These are phyloP conservation scores for Stichopus chloronotus DNA, from an alignment of 35 echinoderm and acorn worm species.

Conservation along the genomic window DNA sequence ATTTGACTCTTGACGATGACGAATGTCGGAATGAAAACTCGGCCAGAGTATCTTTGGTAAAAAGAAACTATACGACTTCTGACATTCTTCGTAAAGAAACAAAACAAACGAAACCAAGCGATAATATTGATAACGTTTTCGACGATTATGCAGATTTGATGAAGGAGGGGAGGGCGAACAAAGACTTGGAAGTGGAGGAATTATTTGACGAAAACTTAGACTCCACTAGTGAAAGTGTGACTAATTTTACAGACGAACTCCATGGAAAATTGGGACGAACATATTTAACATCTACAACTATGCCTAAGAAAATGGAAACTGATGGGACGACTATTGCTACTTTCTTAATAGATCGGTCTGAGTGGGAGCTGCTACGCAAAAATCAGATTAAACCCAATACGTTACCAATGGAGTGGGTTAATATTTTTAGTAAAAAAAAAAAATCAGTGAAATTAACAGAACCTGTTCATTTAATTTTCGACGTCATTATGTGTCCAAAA, in stretches of 20 bases:
- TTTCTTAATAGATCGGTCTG: neutral
- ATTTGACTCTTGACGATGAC: too few species aligned
- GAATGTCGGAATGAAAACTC: neutral
- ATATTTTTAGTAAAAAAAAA: constrained; percentile 1
- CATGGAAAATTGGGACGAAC: neutral
- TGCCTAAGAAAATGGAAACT: neutral
- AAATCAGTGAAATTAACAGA: neutral
- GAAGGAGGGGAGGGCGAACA: neutral
- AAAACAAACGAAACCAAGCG: neutral
- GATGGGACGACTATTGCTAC: neutral
- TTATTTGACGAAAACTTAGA: neutral
- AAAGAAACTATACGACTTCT: neutral
- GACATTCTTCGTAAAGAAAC: neutral
- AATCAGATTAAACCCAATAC: constrained; percentile 8
- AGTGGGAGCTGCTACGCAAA: neutral
- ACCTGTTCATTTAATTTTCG: neutral
- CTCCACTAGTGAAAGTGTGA: neutral
- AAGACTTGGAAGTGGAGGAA: neutral
- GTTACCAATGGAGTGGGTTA: constrained; percentile 12
- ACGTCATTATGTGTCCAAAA: neutral
- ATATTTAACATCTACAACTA: neutral
- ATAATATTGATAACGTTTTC: neutral
- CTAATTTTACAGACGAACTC: neutral
- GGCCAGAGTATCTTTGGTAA: neutral
- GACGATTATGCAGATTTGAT: neutral